Percentiles rank a stretch among this genome's conserved stretches.
phyloP scores from a whole-genome alignment of 2,797 vertebrate species.

The Sitta carolinensis region DNA sequence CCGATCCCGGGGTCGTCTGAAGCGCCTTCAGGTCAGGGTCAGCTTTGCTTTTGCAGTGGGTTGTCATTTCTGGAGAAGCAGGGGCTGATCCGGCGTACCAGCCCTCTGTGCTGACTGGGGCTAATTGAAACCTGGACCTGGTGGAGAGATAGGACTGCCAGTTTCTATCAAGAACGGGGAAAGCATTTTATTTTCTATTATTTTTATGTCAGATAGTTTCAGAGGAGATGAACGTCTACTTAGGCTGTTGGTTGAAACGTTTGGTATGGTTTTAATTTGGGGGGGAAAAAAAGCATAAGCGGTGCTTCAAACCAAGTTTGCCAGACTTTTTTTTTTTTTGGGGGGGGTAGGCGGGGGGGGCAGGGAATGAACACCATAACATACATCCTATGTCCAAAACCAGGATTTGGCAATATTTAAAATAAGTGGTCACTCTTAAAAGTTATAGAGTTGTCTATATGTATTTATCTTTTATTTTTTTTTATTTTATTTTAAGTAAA shows the following conservation, averaged over 20 bases:
- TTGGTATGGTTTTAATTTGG: background rate
- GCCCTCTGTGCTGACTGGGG: background rate
- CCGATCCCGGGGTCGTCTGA: background rate
- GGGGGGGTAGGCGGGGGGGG: fast-evolving
- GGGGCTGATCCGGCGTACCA: background rate
- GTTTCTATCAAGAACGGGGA: background rate
- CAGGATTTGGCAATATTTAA: background rate
- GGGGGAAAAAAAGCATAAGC: background rate
- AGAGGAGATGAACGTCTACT: background rate
- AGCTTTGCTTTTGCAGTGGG: constrained; percentile 31
- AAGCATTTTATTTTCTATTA: background rate
- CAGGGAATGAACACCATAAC: background rate
- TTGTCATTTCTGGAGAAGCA: constrained; percentile 1
- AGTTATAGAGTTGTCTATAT: background rate
- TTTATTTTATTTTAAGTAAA: background rate
- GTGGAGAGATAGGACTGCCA: background rate
- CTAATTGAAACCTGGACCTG: background rate
- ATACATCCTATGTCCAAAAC: background rate
- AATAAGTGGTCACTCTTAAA: background rate
- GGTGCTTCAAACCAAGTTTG: background rate
- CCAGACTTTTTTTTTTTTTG: background rate
- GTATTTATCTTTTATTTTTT: background rate
- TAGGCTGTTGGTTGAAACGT: background rate
- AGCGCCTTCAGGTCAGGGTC: constrained; percentile 52
- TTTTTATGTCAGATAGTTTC: background rate